Conservation (phyloP, 2,888 invertebrate genomes). For the Tachina grossa region DNA sequence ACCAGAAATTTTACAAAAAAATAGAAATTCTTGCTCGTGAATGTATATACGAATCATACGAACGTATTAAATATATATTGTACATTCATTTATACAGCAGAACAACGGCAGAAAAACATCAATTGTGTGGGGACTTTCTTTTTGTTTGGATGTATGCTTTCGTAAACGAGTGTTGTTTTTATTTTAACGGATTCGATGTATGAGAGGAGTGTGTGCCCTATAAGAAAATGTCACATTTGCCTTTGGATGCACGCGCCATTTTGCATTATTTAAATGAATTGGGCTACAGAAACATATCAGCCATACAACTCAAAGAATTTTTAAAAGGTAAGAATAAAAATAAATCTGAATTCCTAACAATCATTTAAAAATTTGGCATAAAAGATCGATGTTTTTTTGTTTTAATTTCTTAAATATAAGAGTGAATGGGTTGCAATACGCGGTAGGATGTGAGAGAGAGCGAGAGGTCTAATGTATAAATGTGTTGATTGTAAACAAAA, state of each 20-base stretch:
- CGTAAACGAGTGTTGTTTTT: slow-evolving; percentile 40
- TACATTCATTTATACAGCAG: slow-evolving; percentile 51
- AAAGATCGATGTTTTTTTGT: slow-evolving; percentile 9
- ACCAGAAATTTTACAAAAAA: slow-evolving; percentile 62
- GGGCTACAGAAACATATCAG: slow-evolving; percentile 90
- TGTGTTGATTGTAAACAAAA: slow-evolving; percentile 69
- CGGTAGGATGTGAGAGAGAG: slow-evolving; percentile 29
- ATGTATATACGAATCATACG: slow-evolving; percentile 56
- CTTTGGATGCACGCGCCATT: slow-evolving; percentile 88
- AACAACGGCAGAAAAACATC: slow-evolving; percentile 39
- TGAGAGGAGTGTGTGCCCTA: slow-evolving; percentile 47
- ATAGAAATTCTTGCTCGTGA: slow-evolving; percentile 47
- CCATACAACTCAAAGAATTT: slow-evolving; percentile 89
- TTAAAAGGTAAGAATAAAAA: slow-evolving; percentile 86
- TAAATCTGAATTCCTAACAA: slow-evolving; percentile 6
- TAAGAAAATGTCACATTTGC: slow-evolving; percentile 81
- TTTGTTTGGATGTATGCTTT: slow-evolving; percentile 47
- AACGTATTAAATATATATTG: slow-evolving; percentile 59
- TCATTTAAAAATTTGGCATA: not conserved
- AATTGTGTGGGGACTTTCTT: slow-evolving; percentile 62
- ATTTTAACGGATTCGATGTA: slow-evolving; percentile 56
- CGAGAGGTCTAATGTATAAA: slow-evolving; percentile 17
- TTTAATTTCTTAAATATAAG: slow-evolving; percentile 23
- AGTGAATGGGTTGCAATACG: slow-evolving; percentile 20
- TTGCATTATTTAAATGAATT: slow-evolving; percentile 89